Base-by-base conservation (phyloP, 1,140 invertebrate genomes). In the Cecropterus lyciades region DNA sequence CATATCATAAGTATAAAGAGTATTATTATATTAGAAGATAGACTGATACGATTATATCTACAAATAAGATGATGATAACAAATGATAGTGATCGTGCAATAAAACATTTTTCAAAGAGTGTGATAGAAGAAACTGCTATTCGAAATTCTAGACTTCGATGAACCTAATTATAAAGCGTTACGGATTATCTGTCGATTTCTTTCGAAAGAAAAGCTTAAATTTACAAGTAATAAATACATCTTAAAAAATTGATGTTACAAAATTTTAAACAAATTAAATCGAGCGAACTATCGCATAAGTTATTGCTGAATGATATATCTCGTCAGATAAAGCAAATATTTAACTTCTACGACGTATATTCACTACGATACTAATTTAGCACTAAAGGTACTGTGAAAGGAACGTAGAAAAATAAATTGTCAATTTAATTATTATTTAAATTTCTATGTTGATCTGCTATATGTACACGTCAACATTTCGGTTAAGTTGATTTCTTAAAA, bases 161-260 rank as follows among this genome's bases (percentile, higher is more conserved):
- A 91, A 89, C 85, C 87, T 91, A 91, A 89, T 91, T 91, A 91
- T 91, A 89, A 89, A 91, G 89, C 89, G 89, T 89, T 83, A 82
- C 79, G 89, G 89, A 91, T 91, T 85, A 84, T 79, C 80, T 84
- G 78, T 86, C 73, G 83, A 82, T 72, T 77, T 81, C 76, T 78
- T 78, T 87, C 72, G 70, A 70, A 82, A 84, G 75, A 68, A 83
- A 79, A 67, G 65, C 71, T 84, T 84, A 82, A 74, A 79, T 73
- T 82, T 85, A 87, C 80, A 76, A 79, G 65, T 76, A 75, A 55
- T 37, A 37, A 30, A 30, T 40, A 65, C 49, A 63, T 45, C 60
- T 64, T 45, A 64, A 43, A 53, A n/a, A 64, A 53, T 64, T 17
- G 14, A 64, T 53, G 37, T 64, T 52, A 64, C 16, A 53, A 40